Evolutionary conservation across 2,113 vertebrate genomes (phyloP).

Genomic region (Pica pica): DNA sequence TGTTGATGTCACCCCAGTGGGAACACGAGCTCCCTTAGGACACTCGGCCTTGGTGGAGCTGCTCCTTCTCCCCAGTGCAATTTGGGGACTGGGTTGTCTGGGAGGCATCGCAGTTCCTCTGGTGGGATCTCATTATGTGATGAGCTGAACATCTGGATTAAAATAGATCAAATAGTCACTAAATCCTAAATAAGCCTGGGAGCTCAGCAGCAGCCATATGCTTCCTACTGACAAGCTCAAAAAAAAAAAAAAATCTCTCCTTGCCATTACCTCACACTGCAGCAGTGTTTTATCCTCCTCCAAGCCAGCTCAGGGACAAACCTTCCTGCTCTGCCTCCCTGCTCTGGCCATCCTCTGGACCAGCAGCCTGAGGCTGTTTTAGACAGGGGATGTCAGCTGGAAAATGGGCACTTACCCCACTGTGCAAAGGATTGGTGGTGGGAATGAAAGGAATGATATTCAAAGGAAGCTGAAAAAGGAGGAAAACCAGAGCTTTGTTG

Average conservation of each 20-base stretch:
- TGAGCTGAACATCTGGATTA: conserved; percentile 58
- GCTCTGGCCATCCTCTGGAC: background rate
- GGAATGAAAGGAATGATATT: background rate
- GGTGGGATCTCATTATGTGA: conserved; percentile 56
- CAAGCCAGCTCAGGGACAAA: background rate
- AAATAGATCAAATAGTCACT: conserved; percentile 51
- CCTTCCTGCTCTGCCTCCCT: background rate
- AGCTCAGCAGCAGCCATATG: conserved; percentile 47
- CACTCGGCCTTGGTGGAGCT: background rate
- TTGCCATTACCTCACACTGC: conserved; percentile 26
- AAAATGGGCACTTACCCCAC: background rate
- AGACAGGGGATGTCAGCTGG: background rate
- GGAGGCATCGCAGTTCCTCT: background rate
- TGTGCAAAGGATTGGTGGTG: background rate
- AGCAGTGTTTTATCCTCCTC: background rate
- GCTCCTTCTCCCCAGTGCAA: background rate
- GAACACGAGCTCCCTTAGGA: background rate
- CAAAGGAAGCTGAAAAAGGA: background rate
- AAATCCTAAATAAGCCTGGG: conserved; percentile 60
- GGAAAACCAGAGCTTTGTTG: background rate
- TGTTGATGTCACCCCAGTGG: background rate
- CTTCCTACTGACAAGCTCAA: conserved; percentile 24
- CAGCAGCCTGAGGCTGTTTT: background rate
- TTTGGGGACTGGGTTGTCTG: background rate
- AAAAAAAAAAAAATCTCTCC: background rate